Evolutionary conservation across 2,888 invertebrate genomes (phyloP), one percentile per base, ranked within the genome.

Genomic region (Argyra leucocephala): DNA sequence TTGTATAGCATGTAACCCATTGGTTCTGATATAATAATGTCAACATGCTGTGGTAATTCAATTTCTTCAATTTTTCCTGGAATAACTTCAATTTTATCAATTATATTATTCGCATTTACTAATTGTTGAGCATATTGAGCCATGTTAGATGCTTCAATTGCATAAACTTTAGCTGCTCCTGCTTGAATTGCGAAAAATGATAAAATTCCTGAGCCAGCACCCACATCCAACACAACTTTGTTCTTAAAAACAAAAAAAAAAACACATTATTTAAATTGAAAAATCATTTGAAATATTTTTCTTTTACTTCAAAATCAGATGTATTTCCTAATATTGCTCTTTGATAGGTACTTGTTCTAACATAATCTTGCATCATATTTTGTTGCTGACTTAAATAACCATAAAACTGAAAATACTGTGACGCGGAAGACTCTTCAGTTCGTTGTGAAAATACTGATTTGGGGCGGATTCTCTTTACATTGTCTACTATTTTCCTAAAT

Each of bases 1-100:
- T 99, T 99, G 80, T 96, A 96, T 66, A 99, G 82, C 98, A 99
- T 98, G 78, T 99, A 99, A n/a, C 98, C 98, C 98, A 99, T 99
- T 0, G 98, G 98, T 81, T 99, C 99, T 1, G 96, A 97, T 71
- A 99, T 93, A 73, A 99, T 97, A 60, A 96, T 88, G 81, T 99
- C 98, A 22, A 99, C 97, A 74, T 85, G 86, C 79, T 98, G 97
- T 1, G 97, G 96, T 69, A 99, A 82, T 71, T 92, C 91, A 61
- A 99, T 93, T 82, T 99, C 99, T 80, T 99, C 99, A 68, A 99
- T 95, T 84, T 99, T 99, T 2, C 97, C 98, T 12, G 97, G 91
- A 72, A 99, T 88, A 5, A 99, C 96, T 69, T 89, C 84, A 69
- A 99, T 93, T 74, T 89, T 89, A 74, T 91, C 92, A 68, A 88